Evolutionary conservation across 1,140 invertebrate species (phyloP), one percentile per base, ranked within the genome.

Genomic region (Pogonus chalceus): DNA sequence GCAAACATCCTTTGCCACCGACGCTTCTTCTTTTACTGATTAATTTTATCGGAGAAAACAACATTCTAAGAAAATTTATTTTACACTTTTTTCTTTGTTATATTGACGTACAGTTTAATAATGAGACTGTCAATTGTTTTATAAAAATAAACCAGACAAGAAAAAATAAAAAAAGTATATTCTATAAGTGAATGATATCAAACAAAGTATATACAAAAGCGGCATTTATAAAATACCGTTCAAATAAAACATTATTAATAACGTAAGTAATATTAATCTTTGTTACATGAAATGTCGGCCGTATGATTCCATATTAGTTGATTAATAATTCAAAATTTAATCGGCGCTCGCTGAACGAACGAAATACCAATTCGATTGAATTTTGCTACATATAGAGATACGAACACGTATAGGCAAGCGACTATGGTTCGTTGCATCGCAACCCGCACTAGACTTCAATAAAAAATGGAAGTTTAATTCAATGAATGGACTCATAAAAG

Each of bases 271-370:
- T 43, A 43, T 43, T 43, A 43, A 43, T 43, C 37, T 43, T 43
- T 43, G 37, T 43, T 9, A 9, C 18, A 12, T 43, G 18, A 9
- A 43, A 43, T 16, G 18, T 18, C 7, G 37, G 18, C 9, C 37
- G 37, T 4, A 43, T 43, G 37, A 43, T 9, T 43, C 18, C 3
- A 18, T 43, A 43, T 43, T 43, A 43, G 9, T 43, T 18, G 18
- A 43, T 43, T 43, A 43, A 43, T 43, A 43, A 43, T 43, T 43
- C 37, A 43, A 9, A 43, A 43, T 43, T 43, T 43, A 43, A 43
- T 43, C 37, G 37, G 37, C 18, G 18, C 37, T 10, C 37, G 37
- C 37, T 4, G 18, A 43, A 43, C 37, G 37, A 43, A 18, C 18
- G 37, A 43, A 43, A 43, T 43, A 43, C 3, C 9, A 4, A 12